Evolutionary conservation across 2,888 invertebrate species (phyloP).

Genomic region (Diadegma fenestrale): DNA sequence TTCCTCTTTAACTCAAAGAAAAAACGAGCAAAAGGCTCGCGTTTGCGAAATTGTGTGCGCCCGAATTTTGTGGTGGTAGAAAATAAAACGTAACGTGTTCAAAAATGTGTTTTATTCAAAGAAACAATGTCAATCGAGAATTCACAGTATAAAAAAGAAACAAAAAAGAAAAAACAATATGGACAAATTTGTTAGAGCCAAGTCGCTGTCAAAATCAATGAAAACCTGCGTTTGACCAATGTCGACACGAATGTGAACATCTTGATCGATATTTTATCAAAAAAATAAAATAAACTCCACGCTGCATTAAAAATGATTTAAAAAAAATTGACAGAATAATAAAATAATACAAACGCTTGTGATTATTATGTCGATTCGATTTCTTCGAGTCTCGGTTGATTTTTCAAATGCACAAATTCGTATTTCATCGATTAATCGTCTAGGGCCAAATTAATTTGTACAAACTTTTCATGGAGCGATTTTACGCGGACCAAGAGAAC

Average conservation of each 20-base stretch:
- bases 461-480: neutral
- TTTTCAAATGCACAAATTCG: constrained; percentile 11
- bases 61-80: constrained; percentile 29
- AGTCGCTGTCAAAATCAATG: neutral
- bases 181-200: neutral
- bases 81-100: constrained; percentile 69
- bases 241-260: neutral
- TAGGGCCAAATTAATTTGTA: constrained; percentile 16
- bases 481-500: neutral
- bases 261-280: neutral
- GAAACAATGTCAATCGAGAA: constrained; percentile 56
- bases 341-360: constrained; percentile 28
- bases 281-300: constrained; percentile 15
- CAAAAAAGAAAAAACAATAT: neutral
- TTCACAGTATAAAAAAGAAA: constrained; percentile 52
- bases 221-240: neutral
- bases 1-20: neutral
- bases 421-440: neutral
- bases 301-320: neutral
- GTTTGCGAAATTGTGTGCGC: neutral
- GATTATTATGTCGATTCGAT: constrained; percentile 7
- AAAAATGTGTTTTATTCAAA: constrained; percentile 66
- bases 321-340: constrained; percentile 30
- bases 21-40: too few relatives aligned
- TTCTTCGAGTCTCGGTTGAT: constrained; percentile 26